A percentile compares a stretch with the other conserved stretches of the same genome.
phyloP scores from a whole-genome alignment of 2,113 vertebrate genomes.

The Marcusenius ussheri region DNA sequence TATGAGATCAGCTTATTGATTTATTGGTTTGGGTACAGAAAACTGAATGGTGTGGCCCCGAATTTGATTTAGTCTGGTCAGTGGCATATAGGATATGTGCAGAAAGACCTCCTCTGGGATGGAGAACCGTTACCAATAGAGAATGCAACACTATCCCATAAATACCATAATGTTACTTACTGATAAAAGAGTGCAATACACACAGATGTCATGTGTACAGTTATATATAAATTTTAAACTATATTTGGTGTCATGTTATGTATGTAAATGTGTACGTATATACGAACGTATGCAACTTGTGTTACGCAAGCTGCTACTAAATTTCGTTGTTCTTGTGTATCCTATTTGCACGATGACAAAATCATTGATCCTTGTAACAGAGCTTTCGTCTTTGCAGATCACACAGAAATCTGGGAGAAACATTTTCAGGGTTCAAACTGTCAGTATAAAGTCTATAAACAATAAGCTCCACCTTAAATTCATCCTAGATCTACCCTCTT shows the following conservation, averaged over 20 bases:
- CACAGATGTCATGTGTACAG: background rate
- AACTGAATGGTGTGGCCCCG: background rate
- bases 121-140: background rate
- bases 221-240: background rate
- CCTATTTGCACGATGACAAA: background rate
- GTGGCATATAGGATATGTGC: background rate
- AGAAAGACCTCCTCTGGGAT: background rate
- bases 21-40: background rate
- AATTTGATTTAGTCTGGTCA: background rate
- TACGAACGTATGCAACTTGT: background rate
- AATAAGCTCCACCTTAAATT: background rate
- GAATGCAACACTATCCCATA: background rate
- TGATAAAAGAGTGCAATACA: background rate
- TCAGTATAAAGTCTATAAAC: background rate
- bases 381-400: background rate
- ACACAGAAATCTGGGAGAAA: background rate
- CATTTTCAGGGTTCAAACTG: background rate
- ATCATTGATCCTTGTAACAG: background rate
- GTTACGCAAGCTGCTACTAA: background rate
- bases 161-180: background rate
- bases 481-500: background rate
- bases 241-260: background rate
- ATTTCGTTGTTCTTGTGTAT: background rate
- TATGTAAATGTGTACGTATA: background rate
- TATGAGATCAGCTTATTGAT: background rate